A percentile compares a stretch with the other conserved stretches of the same genome.
Conservation (phyloP, 2,888 invertebrate genomes). For the Callyntrura guangdongensis region DNA sequence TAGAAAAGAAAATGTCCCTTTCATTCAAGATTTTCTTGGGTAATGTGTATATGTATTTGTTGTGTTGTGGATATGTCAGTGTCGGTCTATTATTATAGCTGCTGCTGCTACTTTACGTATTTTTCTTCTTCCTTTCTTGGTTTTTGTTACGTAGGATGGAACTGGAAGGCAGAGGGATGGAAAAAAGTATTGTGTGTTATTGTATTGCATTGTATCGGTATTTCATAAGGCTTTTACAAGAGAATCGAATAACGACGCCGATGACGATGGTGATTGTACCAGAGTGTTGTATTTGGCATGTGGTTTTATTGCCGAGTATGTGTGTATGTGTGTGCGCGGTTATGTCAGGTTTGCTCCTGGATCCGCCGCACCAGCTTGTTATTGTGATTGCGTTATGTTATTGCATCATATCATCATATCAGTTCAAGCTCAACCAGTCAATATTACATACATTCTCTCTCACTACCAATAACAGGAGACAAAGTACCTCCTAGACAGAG, state of each 20-base stretch:
- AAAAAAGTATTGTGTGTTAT: constrained; percentile 20
- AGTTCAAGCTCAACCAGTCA: neutral
- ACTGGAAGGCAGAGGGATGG: neutral
- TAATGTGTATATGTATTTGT: constrained; percentile 47
- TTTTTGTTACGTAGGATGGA: constrained; percentile 24
- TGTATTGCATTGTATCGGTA: constrained; percentile 42
- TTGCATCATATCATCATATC: constrained; percentile 68
- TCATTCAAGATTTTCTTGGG: constrained; percentile 42
- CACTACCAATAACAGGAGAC: no score
- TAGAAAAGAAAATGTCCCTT: constrained; percentile 55
- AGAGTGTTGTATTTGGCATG: constrained; percentile 48
- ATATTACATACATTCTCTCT: neutral
- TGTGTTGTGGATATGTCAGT: constrained; percentile 49
- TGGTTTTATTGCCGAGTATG: constrained; percentile 38
- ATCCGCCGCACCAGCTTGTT: constrained; percentile 30
- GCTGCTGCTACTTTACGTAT: constrained; percentile 41
- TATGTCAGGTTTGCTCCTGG: constrained; percentile 35
- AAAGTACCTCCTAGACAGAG: neutral
- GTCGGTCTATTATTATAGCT: constrained; percentile 17
- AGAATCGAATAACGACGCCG: constrained; percentile 33
- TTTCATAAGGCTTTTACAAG: constrained; percentile 43
- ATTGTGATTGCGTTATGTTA: constrained; percentile 60
- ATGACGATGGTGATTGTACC: constrained; percentile 33
- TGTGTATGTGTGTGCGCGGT: constrained; percentile 27
- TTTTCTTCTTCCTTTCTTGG: constrained; percentile 11